Evolutionary conservation across 2,888 invertebrate species (phyloP).

Genomic region (Neuroscelio doddi): DNA sequence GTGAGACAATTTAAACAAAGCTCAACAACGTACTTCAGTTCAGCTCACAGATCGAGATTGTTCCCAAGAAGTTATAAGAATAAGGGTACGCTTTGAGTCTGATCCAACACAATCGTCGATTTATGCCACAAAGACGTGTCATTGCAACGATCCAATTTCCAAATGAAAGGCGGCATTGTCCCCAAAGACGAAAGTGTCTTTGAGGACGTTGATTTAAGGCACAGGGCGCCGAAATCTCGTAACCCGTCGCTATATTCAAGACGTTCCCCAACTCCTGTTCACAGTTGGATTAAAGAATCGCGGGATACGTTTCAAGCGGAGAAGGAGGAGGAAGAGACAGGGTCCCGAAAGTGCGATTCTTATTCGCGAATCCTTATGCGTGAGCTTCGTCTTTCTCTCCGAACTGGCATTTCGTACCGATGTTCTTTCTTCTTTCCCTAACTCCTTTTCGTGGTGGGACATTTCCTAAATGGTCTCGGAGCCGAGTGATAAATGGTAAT

Average conservation of each 20-base stretch:
- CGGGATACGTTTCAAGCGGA: neutral
- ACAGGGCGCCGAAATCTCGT: slow-evolving; percentile 20
- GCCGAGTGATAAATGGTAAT: slow-evolving; percentile 61
- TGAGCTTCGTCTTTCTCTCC: slow-evolving; percentile 10
- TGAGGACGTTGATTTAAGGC: slow-evolving; percentile 36
- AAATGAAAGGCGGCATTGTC: slow-evolving; percentile 48
- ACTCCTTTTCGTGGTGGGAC: slow-evolving; percentile 32
- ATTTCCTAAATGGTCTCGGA: slow-evolving; percentile 56
- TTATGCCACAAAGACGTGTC: slow-evolving; percentile 41
- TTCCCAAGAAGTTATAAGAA: neutral
- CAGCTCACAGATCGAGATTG: neutral
- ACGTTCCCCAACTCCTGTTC: neutral
- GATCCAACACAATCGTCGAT: slow-evolving; percentile 12
- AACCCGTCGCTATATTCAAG: slow-evolving; percentile 26
- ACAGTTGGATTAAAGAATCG: slow-evolving; percentile 37
- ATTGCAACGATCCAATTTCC: slow-evolving; percentile 43
- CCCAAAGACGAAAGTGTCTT: slow-evolving; percentile 32
- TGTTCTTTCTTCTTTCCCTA: slow-evolving; percentile 18
- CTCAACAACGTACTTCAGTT: neutral
- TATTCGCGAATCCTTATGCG: slow-evolving; percentile 36
- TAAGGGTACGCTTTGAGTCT: neutral
- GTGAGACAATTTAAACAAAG: neutral
- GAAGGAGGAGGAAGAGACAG: too few relatives aligned
- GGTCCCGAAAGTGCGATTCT: slow-evolving; percentile 38
- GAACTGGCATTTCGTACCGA: neutral